Percentiles rank a stretch among this genome's conserved stretches.
Evolutionary conservation across 2,113 vertebrate genomes (phyloP).

Genomic region (Tringa solitaria): DNA sequence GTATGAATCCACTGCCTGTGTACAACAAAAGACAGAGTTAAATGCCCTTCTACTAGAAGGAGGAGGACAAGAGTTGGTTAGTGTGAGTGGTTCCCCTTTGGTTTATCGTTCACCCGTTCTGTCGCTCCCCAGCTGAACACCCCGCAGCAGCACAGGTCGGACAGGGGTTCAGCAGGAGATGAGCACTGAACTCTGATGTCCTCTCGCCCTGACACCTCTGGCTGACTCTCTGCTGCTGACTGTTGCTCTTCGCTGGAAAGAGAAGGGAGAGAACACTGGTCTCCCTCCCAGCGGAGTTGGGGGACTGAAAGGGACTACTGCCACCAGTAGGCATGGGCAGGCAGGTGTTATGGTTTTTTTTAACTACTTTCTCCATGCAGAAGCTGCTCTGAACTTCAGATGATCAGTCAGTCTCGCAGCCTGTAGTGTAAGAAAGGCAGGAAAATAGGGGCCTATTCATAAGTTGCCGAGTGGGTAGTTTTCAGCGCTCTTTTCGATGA

Average conservation of each 20-base stretch:
- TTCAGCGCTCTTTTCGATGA: background rate
- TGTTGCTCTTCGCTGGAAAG: background rate
- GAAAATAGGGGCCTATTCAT: background rate
- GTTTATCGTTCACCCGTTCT: rapidly evolving
- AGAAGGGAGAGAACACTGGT: background rate
- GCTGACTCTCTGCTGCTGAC: background rate
- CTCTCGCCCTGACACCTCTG: background rate
- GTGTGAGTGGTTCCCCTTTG: background rate
- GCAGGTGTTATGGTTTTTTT: background rate
- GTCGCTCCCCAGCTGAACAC: background rate
- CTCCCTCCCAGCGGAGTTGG: background rate
- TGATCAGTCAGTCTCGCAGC: background rate
- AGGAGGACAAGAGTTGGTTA: background rate
- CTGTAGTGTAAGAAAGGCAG: background rate
- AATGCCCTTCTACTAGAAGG: background rate
- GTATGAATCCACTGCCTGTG: background rate
- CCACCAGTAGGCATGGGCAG: background rate
- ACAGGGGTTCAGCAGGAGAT: background rate
- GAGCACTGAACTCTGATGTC: background rate
- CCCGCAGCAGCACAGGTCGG: rapidly evolving
- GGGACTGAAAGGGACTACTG: background rate
- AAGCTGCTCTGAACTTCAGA: background rate
- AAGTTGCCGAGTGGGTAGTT: background rate
- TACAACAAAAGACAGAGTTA: background rate
- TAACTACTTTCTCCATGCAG: background rate